Evolutionary conservation across 2,797 vertebrate species (phyloP).

Genomic region (Onychomys leucogaster): DNA sequence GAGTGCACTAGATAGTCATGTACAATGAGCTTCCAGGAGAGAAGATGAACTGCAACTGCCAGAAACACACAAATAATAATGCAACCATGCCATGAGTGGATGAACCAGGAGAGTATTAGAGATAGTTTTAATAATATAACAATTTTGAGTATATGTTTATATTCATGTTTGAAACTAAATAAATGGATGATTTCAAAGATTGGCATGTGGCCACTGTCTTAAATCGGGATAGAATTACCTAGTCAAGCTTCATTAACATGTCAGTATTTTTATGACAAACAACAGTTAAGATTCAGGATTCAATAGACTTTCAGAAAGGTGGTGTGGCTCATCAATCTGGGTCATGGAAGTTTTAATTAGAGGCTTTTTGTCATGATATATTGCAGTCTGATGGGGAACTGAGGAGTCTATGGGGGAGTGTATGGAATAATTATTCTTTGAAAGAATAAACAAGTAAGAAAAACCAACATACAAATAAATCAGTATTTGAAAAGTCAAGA

Average conservation of each 20-base stretch:
- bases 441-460: background rate
- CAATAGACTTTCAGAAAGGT: background rate
- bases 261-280: slow-evolving; percentile 65
- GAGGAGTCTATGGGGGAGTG: background rate
- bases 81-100: background rate
- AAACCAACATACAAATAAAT: slow-evolving; percentile 44
- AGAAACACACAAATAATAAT: slow-evolving; percentile 42
- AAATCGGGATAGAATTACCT: slow-evolving; percentile 39
- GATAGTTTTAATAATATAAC: background rate
- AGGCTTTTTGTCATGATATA: background rate
- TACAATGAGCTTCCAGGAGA: background rate
- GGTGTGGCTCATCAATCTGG: slow-evolving; percentile 31
- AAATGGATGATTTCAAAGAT: slow-evolving; percentile 24
- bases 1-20: background rate
- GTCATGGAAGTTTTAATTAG: slow-evolving; percentile 67
- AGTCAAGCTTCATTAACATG: slow-evolving; percentile 54
- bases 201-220: background rate
- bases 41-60: background rate
- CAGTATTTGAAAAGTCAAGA: slow-evolving; percentile 31
- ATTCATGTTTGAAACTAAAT: slow-evolving; percentile 18
- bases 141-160: background rate
- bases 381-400: slow-evolving; percentile 10
- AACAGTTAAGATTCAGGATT: slow-evolving; percentile 16
- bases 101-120: background rate
- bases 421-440: background rate